phyloP scores from a whole-genome alignment of 2,888 invertebrate genomes.

The Campoletis raptor region DNA sequence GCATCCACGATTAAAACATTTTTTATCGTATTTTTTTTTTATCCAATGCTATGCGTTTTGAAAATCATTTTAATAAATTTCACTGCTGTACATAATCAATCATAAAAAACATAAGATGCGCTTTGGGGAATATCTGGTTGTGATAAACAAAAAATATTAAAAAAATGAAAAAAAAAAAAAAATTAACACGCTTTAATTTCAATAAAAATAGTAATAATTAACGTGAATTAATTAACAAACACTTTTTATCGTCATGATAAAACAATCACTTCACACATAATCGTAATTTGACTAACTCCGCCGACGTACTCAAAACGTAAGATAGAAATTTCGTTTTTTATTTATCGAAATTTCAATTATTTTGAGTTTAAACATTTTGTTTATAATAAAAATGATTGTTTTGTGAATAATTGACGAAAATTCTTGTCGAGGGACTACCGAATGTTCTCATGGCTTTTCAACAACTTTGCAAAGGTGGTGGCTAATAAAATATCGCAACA shows the following conservation, averaged over 20 bases:
- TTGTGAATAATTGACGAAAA: conserved; percentile 18
- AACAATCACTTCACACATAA: conserved; percentile 30
- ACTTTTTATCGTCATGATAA: background rate
- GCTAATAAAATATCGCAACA: conserved; percentile 75
- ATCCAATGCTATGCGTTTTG: conserved; percentile 64
- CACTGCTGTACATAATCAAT: conserved; percentile 61
- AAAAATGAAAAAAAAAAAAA: conserved; percentile 3
- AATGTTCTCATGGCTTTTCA: conserved; percentile 59
- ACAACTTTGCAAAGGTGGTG: conserved; percentile 77
- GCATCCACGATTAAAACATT: conserved; percentile 70
- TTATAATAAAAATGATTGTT: conserved; percentile 6
- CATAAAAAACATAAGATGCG: conserved; percentile 74
- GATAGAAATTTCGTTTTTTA: conserved; percentile 28
- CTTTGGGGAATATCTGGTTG: conserved; percentile 83
- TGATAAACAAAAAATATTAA: too few species aligned
- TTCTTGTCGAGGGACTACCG: conserved; percentile 62
- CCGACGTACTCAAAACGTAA: conserved; percentile 22
- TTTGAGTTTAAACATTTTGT: background rate
- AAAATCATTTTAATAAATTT: conserved; percentile 12
- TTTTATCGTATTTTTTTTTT: conserved; percentile 33
- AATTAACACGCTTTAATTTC: conserved; percentile 9
- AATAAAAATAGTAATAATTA: conserved; percentile 12
- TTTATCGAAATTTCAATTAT: background rate
- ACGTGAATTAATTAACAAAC: background rate
- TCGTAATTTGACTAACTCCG: conserved; percentile 25